phyloP scores from a whole-genome alignment of 2,797 vertebrate genomes.

The Sebastiscus albofasciatus region DNA sequence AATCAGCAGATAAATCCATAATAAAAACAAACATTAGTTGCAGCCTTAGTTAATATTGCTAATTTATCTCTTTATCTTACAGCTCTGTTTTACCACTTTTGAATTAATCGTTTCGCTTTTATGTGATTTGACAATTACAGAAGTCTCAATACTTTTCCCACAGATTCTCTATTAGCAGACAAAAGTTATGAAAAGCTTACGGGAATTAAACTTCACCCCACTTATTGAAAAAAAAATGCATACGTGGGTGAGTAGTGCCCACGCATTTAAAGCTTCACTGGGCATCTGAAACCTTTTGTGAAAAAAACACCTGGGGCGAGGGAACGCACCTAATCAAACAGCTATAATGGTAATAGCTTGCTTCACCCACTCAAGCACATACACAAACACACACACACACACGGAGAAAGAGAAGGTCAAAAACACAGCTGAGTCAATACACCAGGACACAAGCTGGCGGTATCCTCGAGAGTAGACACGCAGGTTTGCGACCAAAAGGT shows the following conservation, averaged over 20 bases:
- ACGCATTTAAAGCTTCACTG: not conserved
- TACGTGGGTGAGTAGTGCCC: not conserved
- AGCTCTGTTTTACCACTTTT: not conserved
- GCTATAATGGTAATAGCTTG: slow-evolving; percentile 10
- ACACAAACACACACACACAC: slow-evolving; percentile 12
- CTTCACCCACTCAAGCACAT: not conserved
- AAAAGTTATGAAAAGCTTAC: not conserved
- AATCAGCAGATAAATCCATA: not conserved
- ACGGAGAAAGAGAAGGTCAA: slow-evolving; percentile 45
- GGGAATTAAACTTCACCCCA: not conserved
- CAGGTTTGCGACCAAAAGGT: slow-evolving; percentile 14
- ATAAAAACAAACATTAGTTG: not conserved
- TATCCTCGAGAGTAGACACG: not conserved
- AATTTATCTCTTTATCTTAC: fast-evolving
- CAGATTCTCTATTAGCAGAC: not conserved
- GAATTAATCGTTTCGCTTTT: not conserved
- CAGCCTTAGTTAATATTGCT: not conserved
- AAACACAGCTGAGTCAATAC: slow-evolving; percentile 69
- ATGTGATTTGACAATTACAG: not conserved
- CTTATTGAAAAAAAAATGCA: not conserved
- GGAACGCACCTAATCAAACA: slow-evolving; percentile 46
- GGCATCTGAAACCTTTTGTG: slow-evolving; percentile 10
- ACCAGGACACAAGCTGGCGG: slow-evolving; percentile 16
- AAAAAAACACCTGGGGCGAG: slow-evolving; percentile 9
- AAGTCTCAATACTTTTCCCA: not conserved